A percentile compares a stretch with the other conserved stretches of the same genome.
These are phyloP conservation scores for Uropsilus gracilis DNA, from an alignment of 2,113 vertebrate genomes.

Conservation along the genomic window DNA sequence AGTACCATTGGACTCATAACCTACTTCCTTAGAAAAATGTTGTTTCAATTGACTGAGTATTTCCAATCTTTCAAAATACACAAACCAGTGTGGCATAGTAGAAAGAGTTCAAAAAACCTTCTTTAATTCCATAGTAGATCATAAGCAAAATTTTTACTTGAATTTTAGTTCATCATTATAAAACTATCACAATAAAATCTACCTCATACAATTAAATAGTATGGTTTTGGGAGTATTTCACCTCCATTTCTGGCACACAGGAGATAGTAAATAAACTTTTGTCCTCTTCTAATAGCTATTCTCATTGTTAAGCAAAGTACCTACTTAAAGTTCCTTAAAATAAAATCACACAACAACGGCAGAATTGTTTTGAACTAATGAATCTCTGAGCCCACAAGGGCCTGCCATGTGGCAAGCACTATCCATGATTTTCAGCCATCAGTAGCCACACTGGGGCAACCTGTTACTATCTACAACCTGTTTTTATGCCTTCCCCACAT, in stretches of 20 bases:
- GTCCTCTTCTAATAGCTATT: slow-evolving; percentile 36
- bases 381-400: background rate
- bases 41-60: background rate
- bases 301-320: slow-evolving; percentile 32
- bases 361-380: background rate
- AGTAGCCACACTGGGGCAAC: background rate
- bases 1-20: background rate
- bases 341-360: slow-evolving; percentile 5
- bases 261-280: slow-evolving; percentile 34
- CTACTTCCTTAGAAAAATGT: slow-evolving; percentile 42
- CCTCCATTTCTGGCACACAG: background rate
- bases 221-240: background rate
- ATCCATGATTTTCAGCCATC: background rate
- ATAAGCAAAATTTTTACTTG: background rate
- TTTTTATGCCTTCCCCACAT: background rate
- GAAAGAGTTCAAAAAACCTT: background rate
- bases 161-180: slow-evolving; percentile 43
- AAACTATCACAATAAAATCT: slow-evolving; percentile 2
- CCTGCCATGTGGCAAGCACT: background rate
- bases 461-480: background rate
- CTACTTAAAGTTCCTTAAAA: slow-evolving; percentile 44
- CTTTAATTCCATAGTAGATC: background rate
- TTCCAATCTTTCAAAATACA: slow-evolving; percentile 36
- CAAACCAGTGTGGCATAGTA: background rate
- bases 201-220: slow-evolving; percentile 43